Percentiles rank a stretch among this genome's conserved stretches.
phyloP scores from a whole-genome alignment of 2,888 invertebrate genomes.

The Hylaea fasciaria region DNA sequence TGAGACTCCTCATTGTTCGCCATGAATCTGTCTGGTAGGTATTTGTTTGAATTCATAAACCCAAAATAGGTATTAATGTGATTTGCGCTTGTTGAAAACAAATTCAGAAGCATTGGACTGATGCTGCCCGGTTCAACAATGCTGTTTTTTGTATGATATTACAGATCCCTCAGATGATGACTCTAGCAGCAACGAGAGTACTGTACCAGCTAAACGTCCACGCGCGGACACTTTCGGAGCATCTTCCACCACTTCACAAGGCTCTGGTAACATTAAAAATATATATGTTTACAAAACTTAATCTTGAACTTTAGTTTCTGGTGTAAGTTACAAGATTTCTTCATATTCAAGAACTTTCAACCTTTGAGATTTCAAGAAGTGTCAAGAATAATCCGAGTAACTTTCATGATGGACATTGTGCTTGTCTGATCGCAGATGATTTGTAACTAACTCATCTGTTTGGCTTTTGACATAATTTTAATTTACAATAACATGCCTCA shows the following conservation, averaged over 20 bases:
- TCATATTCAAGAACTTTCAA: no score
- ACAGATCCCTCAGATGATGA: slow-evolving; percentile 71
- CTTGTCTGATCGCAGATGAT: no score
- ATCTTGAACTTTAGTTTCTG: not conserved
- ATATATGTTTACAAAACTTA: no score
- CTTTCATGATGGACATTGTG: no score
- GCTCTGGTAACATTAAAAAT: slow-evolving; percentile 62
- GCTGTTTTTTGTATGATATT: not conserved
- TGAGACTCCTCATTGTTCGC: slow-evolving; percentile 14
- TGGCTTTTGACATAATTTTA: no score
- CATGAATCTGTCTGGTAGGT: slow-evolving; percentile 60
- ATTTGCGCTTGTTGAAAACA: not conserved
- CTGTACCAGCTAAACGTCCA: slow-evolving; percentile 64
- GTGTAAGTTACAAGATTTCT: not conserved
- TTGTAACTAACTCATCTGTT: no score
- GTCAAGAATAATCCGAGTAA: no score
- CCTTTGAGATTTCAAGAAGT: no score
- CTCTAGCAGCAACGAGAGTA: slow-evolving; percentile 70
- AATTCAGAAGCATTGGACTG: not conserved
- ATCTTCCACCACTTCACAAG: slow-evolving; percentile 77
- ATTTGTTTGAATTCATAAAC: slow-evolving; percentile 1
- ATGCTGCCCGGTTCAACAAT: not conserved
- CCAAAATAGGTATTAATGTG: not conserved
- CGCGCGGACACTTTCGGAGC: slow-evolving; percentile 72
- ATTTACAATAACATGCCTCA: no score